Evolutionary conservation across 2,888 invertebrate species (phyloP).

Genomic region (Agrilus mali): DNA sequence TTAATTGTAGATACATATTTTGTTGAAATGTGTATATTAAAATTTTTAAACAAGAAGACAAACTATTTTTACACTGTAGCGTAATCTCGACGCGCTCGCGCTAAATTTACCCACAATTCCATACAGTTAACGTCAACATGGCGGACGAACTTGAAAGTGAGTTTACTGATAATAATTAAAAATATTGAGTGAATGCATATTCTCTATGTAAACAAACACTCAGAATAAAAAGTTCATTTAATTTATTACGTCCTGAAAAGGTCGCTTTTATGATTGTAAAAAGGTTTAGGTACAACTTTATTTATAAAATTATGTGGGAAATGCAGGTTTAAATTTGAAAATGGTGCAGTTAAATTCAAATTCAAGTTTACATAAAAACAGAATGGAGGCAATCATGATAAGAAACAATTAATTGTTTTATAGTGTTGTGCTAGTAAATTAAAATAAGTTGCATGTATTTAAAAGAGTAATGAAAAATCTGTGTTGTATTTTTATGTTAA

Average conservation of each 20-base stretch:
- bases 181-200: slow-evolving; percentile 17
- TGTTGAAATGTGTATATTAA: too few relatives aligned
- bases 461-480: too few relatives aligned
- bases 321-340: slow-evolving; percentile 32
- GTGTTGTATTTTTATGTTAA: too few relatives aligned
- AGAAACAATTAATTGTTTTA: too few relatives aligned
- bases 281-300: slow-evolving; percentile 2
- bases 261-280: too few relatives aligned
- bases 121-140: slow-evolving; percentile 53
- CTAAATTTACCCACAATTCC: slow-evolving; percentile 23
- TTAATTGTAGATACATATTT: too few relatives aligned
- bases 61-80: slow-evolving; percentile 12
- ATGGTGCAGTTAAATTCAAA: slow-evolving; percentile 33
- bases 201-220: too few relatives aligned
- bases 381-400: too few relatives aligned
- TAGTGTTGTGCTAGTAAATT: too few relatives aligned
- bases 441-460: too few relatives aligned
- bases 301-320: slow-evolving; percentile 10
- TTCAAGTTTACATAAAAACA: slow-evolving; percentile 3
- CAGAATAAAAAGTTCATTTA: too few relatives aligned
- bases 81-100: slow-evolving; percentile 16
- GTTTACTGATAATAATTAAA: slow-evolving; percentile 36
- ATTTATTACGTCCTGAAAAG: too few relatives aligned
- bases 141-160: slow-evolving; percentile 71
- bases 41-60: neutral